These are phyloP conservation scores for Pristionchus pacificus DNA, from an alignment of 1,140 invertebrate species.

Conservation along the genomic window DNA sequence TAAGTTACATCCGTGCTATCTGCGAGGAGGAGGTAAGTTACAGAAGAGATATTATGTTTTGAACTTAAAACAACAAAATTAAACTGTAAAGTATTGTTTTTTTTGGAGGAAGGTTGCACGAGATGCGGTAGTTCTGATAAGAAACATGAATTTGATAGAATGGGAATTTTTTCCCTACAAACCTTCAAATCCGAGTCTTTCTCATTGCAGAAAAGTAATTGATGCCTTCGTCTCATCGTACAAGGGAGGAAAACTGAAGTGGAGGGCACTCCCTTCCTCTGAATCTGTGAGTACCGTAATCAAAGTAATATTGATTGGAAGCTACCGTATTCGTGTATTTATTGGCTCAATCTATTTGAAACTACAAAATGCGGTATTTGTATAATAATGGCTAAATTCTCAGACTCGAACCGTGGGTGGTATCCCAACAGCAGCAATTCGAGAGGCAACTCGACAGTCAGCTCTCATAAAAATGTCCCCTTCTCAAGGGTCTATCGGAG, in stretches of 20 bases:
- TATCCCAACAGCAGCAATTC: conserved; percentile 23
- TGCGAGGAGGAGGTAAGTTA: conserved; percentile 28
- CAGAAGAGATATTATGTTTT: background rate
- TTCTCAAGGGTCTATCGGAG: conserved; percentile 26
- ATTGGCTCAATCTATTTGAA: background rate
- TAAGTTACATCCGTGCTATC: conserved; percentile 8
- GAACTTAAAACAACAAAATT: background rate
- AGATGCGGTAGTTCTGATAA: too few relatives aligned
- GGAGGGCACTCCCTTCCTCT: conserved; percentile 15
- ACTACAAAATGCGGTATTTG: background rate
- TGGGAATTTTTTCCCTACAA: background rate
- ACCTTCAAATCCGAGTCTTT: background rate
- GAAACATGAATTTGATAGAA: background rate
- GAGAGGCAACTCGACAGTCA: conserved; percentile 16
- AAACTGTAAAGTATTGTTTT: too few relatives aligned
- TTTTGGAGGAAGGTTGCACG: too few relatives aligned
- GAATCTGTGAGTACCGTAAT: conserved; percentile 3
- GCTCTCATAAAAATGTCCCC: conserved; percentile 21
- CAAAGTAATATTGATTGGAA: too few relatives aligned
- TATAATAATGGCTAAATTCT: background rate
- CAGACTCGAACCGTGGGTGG: conserved; percentile 20
- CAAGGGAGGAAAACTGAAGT: conserved; percentile 19
- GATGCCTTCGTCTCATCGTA: conserved; percentile 11
- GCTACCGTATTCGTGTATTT: too few relatives aligned
- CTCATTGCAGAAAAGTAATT: background rate